Evolutionary conservation across 2,888 invertebrate genomes (phyloP), one percentile per base, ranked within the genome.

Genomic region (Venusia cambrica): DNA sequence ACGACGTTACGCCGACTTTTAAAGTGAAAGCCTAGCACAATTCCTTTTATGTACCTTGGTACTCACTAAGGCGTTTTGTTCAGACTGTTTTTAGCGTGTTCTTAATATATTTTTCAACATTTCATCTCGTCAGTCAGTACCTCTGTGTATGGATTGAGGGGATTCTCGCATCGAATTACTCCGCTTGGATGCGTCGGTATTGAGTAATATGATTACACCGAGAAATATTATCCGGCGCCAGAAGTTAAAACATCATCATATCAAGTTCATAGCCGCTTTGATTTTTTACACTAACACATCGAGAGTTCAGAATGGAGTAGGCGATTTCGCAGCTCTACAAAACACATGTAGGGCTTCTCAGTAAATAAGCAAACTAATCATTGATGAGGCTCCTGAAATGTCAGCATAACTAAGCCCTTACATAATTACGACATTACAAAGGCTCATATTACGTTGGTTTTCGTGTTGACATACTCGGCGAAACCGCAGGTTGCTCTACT

Each of bases 141-240:
- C 34, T 17, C n/a, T n/a, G n/a, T 35, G 13, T 31, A 20, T 50
- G 40, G 45, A 52, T 57, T 42, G 47, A 45, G 51, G 38, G 49
- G 48, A 53, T 52, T 42, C 44, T 41, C 37, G 54, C 42, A 45
- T 59, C 57, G 51, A 45, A 59, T 70, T 64, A 68, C 65, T 47
- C 45, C 49, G 49, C 56, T 55, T 51, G 54, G 54, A 64, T 62
- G 59, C 59, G 54, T 58, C 54, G 61, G 55, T 57, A 55, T 54
- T 46, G 54, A 53, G 50, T 50, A n/a, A n/a, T n/a, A 52, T 46
- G 52, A 59, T 59, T 57, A 56, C 48, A 54, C 43, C 35, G 45
- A 58, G 73, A 62, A 71, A 76, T 49, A 58, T 43, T 64, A 74
- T 51, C 54, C 41, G 70, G 69, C 73, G 71, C 65, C 69, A 49